Conservation (phyloP, 2,113 vertebrate genomes). For the Vicugna pacos region DNA sequence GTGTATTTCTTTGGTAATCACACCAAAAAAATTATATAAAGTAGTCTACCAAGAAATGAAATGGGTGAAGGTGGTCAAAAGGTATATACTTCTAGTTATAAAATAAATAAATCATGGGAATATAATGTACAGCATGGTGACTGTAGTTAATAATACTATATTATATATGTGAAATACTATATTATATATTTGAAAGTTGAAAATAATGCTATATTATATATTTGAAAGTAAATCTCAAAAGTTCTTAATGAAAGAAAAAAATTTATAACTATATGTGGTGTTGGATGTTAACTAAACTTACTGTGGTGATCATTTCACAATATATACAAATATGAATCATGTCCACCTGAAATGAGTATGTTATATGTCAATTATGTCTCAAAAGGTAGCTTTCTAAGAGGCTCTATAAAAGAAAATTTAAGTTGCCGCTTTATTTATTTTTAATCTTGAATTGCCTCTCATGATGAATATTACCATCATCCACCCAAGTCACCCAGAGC, state of each 20-base stretch:
- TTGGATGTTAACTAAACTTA: not conserved
- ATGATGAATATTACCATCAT: not conserved
- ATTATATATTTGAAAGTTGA: not conserved
- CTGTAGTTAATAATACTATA: not conserved
- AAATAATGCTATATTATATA: not conserved
- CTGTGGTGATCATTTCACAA: not conserved
- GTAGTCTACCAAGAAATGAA: not conserved
- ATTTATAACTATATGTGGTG: not conserved
- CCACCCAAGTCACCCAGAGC: not conserved
- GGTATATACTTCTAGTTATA: not conserved
- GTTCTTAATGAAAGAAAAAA: not conserved
- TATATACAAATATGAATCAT: not conserved
- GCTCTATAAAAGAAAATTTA: constrained; percentile 9
- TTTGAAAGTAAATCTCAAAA: not conserved
- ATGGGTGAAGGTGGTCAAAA: not conserved
- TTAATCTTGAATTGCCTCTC: constrained; percentile 28
- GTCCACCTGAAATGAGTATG: not conserved
- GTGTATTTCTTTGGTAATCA: not conserved
- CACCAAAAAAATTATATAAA: not conserved
- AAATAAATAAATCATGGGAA: not conserved
- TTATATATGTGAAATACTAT: not conserved
- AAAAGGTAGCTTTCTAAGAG: not conserved
- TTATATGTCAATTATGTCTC: not conserved
- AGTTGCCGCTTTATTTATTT: constrained; percentile 15
- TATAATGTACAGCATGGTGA: not conserved